Evolutionary conservation across 2,113 vertebrate genomes (phyloP).

Genomic region (Ptilonorhynchus violaceus): DNA sequence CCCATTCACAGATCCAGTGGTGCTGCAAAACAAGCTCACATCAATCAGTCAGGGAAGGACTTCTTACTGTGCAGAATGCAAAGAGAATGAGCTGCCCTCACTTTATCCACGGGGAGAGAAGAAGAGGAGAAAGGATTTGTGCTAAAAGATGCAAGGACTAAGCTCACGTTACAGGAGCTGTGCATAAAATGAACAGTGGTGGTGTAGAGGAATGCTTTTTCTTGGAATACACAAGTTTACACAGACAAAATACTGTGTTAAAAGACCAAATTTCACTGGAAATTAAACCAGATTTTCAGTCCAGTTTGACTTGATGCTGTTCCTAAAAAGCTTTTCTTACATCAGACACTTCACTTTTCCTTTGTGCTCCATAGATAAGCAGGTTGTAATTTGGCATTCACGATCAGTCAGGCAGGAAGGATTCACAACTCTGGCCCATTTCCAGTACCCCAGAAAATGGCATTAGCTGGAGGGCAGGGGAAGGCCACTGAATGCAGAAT

Average conservation of each 20-base stretch:
- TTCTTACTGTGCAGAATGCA: not conserved
- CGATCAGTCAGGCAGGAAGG: not conserved
- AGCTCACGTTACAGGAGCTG: not conserved
- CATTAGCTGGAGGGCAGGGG: not conserved
- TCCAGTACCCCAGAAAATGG: not conserved
- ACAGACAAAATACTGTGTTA: not conserved
- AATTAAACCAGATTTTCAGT: not conserved
- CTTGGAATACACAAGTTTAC: not conserved
- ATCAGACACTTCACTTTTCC: not conserved
- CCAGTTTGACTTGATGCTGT: not conserved
- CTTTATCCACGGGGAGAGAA: not conserved
- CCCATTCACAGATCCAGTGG: not conserved
- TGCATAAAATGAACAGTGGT: not conserved
- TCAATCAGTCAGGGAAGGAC: not conserved
- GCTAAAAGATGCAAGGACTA: not conserved
- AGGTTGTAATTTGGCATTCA: not conserved
- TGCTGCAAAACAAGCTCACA: not conserved
- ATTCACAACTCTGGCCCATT: not conserved
- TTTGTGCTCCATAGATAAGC: not conserved
- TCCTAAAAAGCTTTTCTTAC: not conserved
- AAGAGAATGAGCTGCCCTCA: not conserved
- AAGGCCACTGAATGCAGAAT: not conserved
- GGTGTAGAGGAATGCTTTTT: not conserved
- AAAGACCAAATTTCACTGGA: not conserved
- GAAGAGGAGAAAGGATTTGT: not conserved